phyloP scores from a whole-genome alignment of 2,888 invertebrate species.

The Hydroisotoma schaefferi region DNA sequence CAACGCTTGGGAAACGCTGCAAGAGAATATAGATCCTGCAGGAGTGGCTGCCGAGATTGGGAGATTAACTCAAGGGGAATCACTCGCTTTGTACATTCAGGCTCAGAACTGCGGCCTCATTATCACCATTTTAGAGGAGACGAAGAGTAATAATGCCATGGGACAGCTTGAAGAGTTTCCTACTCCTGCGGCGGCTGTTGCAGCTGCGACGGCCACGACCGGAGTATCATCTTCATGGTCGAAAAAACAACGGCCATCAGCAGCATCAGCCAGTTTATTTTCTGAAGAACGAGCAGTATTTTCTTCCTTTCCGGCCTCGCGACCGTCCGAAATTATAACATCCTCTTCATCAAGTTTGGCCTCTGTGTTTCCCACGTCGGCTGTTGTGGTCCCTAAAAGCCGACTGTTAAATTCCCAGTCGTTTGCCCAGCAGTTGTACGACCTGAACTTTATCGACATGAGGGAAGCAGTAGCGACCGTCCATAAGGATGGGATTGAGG shows the following conservation, averaged over 20 bases:
- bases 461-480: conserved; percentile 7
- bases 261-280: too few species aligned
- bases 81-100: conserved; percentile 11
- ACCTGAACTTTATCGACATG: background rate
- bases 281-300: background rate
- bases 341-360: background rate
- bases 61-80: conserved; percentile 3
- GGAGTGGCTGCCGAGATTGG: background rate
- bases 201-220: too few species aligned
- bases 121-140: background rate
- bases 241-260: too few species aligned
- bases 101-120: conserved; percentile 14
- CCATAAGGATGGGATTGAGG: background rate
- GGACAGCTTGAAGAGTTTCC: background rate
- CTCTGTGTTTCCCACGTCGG: conserved; percentile 7
- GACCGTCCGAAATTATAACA: background rate
- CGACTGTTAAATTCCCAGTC: background rate
- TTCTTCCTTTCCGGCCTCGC: conserved; percentile 12
- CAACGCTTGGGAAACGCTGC: conserved; percentile 7
- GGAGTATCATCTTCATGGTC: too few species aligned
- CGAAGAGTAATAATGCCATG: background rate
- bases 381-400: conserved; percentile 7
- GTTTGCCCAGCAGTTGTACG: conserved; percentile 5
- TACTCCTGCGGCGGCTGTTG: too few species aligned
- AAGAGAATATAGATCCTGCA: background rate